Base-by-base conservation (phyloP, 2,113 vertebrate genomes). In the Pseudorhombus dupliciocellatus region DNA sequence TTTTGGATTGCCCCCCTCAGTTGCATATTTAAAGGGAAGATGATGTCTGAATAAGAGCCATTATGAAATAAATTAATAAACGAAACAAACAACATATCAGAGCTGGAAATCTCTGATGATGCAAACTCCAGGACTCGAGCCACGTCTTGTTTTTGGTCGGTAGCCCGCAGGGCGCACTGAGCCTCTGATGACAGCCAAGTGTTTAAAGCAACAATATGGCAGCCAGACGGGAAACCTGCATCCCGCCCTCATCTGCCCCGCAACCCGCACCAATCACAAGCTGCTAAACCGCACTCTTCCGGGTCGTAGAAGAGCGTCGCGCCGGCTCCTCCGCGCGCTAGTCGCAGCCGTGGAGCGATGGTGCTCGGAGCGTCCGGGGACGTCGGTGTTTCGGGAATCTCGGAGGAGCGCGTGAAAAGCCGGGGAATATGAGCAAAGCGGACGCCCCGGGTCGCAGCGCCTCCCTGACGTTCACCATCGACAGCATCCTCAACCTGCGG, bases 391-490 rank as follows among this genome's bases (percentile, higher is more conserved):
- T 81, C 42, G 77, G 84, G 75, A 67, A 26, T 67, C 30, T 44
- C 56, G 48, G 76, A 76, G 78, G 80, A 72, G 46, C 72, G n/a
- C 3, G 65, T 81, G 71, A 76, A 14, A 88, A 87, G 89, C 79
- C 84, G 30, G 85, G 81, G 85, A 93, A 72, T 21, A 93, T 93
- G 93, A 92, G 87, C 84, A 90, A 92, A 79, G 90, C 83, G 84
- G 90, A 84, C 14, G 70, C 83, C 30, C 74, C 90, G 62, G 71
- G 84, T 25, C 89, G 91, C 70, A 83, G 88, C 68, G 80, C 89
- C 53, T 89, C 91, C 60, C 68, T 93, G 61, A 93, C 90, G 8
- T 94, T 94, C 83, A 93, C 93, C 37, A 94, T 94, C 11, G 93
- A 94, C 76, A 89, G 77, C 72, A 94, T 94, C 74, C 91, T 94